A percentile compares a stretch with the other conserved stretches of the same genome.
Conservation (phyloP, 2,888 invertebrate genomes). For the Pteria penguin region DNA sequence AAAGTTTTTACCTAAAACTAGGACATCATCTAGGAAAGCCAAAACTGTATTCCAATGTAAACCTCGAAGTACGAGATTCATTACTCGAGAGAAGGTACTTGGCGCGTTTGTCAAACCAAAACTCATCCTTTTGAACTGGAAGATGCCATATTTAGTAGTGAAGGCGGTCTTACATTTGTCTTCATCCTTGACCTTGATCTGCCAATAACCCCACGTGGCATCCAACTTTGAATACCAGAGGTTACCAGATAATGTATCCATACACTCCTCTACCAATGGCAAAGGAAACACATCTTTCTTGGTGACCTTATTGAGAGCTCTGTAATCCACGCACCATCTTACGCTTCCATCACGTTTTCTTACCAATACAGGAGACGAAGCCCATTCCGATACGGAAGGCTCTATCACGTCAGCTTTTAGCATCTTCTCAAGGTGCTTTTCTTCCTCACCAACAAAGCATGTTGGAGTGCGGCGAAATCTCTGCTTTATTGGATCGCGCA, state of each 20-base stretch:
- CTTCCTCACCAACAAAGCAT: conserved; percentile 42
- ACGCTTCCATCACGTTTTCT: conserved; percentile 45
- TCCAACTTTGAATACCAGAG: too few relatives aligned
- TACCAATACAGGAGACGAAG: conserved; percentile 43
- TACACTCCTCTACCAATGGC: conserved; percentile 46
- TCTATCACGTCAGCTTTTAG: too few relatives aligned
- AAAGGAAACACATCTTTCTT: conserved; percentile 48
- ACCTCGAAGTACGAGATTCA: conserved; percentile 47
- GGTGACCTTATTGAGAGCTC: conserved; percentile 41
- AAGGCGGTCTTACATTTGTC: conserved; percentile 58
- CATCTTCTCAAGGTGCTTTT: too few relatives aligned
- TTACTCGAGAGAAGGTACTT: conserved; percentile 51
- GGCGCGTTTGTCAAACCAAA: too few relatives aligned
- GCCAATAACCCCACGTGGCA: too few relatives aligned
- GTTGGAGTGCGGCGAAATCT: conserved; percentile 42
- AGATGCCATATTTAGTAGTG: conserved; percentile 54
- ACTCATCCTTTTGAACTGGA: conserved; percentile 52
- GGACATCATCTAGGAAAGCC: conserved; percentile 54
- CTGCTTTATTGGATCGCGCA: conserved; percentile 43
- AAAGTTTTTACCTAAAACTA: conserved; percentile 49
- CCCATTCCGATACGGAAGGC: too few relatives aligned
- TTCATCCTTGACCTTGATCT: too few relatives aligned
- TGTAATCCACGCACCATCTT: conserved; percentile 46
- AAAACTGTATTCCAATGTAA: conserved; percentile 49
- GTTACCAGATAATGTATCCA: conserved; percentile 44